Evolutionary conservation across 2,113 vertebrate genomes (phyloP).

Genomic region (Callopanchax toddi): DNA sequence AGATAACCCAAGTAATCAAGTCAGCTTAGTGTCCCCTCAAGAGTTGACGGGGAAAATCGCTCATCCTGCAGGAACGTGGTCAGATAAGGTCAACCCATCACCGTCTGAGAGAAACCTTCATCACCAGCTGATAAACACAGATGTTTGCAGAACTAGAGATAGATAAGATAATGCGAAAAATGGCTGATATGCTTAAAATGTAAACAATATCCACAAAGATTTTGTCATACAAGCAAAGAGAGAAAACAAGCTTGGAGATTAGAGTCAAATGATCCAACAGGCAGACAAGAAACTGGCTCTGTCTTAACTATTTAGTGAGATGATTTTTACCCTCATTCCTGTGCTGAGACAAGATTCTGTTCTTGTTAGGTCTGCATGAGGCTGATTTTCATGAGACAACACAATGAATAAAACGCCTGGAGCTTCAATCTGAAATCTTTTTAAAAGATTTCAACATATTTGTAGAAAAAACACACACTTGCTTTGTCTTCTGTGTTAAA

Average conservation of each 20-base stretch:
- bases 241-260: slow-evolving; percentile 16
- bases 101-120: slow-evolving; percentile 11
- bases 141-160: slow-evolving; percentile 29
- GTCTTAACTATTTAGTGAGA: no score
- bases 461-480: neutral
- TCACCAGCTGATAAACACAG: slow-evolving; percentile 23
- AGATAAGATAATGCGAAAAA: slow-evolving; percentile 32
- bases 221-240: neutral
- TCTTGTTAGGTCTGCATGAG: neutral
- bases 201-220: slow-evolving; percentile 12
- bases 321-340: slow-evolving; percentile 3
- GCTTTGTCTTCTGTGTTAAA: slow-evolving; percentile 6
- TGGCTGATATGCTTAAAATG: slow-evolving; percentile 19
- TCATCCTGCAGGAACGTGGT: neutral
- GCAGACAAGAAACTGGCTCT: no score
- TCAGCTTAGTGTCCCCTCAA: slow-evolving; percentile 7
- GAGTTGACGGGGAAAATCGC: neutral
- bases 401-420: no score
- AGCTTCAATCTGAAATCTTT: no score
- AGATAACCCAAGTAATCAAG: slow-evolving; percentile 25
- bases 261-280: neutral
- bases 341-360: no score
- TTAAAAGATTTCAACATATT: no score
- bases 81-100: slow-evolving; percentile 21
- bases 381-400: neutral